Base-by-base conservation (phyloP, 2,888 invertebrate species). In the Tuberolachnus salignus region DNA sequence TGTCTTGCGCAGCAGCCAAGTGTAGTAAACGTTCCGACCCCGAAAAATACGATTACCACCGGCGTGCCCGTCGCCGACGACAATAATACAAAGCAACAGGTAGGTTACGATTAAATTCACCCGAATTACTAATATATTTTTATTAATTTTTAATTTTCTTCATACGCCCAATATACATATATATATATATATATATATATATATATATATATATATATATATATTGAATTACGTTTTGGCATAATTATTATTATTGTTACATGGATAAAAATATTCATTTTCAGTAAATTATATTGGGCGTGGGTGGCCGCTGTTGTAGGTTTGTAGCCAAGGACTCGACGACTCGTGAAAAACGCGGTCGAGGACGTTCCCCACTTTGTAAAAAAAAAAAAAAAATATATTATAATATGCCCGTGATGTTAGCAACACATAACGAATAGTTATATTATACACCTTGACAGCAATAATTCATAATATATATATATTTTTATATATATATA, bases 321-420 rank as follows among this genome's bases (percentile, higher is more conserved):
- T 10, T 16, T n/a, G 14, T 23, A 21, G 63, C 63, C 73, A 73
- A 73, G 73, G 73, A 73, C 73, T 63, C 46, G 42, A 34, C 53
- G 63, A 74, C 73, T 63, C 73, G 63, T 74, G 63, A 74, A 74
- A 74, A 74, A 74, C 51, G 63, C 73, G 53, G 73, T 64, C 73
- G 73, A 74, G 73, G 73, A 74, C 73, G 63, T 26, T 59, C 71
- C 59, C 34, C 71, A n/a, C 44, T 44, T 3, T n/a, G n/a, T n/a
- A n/a, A n/a, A n/a, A n/a, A n/a, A n/a, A n/a, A n/a, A n/a, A n/a
- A n/a, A n/a, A n/a, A n/a, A n/a, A n/a, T n/a, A n/a, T 19, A 21
- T 64, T 64, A 44, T 64, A 44, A 44, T 64, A 13, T 6, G 44
- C 42, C 16, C 13, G 26, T 14, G 49, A 34, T 26, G 34, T 61